Evolutionary conservation across 2,113 vertebrate species (phyloP), one percentile per base, ranked within the genome.

Genomic region (Microtus oregoni): DNA sequence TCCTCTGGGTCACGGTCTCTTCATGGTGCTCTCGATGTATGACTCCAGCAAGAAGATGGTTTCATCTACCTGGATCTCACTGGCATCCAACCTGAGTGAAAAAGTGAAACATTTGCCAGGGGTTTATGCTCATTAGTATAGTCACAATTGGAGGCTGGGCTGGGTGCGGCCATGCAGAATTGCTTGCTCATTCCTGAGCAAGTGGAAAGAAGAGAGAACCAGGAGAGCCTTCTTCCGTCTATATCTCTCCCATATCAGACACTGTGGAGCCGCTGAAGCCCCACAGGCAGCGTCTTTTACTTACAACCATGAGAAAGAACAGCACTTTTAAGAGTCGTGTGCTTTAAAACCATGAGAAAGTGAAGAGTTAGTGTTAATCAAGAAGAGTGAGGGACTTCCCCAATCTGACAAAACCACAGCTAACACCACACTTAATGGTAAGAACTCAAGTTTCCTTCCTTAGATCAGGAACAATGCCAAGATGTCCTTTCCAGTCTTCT

Each of bases 1-100:
- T 78, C 86, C 83, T 61, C 52, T 77, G 61, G 47, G 81, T 98
- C 97, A 98, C 2, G 63, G 76, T 93, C 78, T 98, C 97, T 95
- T 98, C 76, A 97, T 13, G n/a, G 98, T 98, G 97, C 98, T 98
- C 79, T 92, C 98, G 13, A 99, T 94, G 97, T 99, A 99, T 0
- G 99, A 99, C 91, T 99, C 99, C 68, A 99, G 96, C 26, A 99
- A 98, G 91, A 99, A 99, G 92, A 99, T 99, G 89, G 99, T 99
- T 98, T 99, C 99, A 47, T 99, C 99, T 28, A 99, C 99, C 93
- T 99, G 99, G 97, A 99, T 99, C 97, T 99, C 99, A 58, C 99
- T 99, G 86, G 99, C 99, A 82, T 99, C 99, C 77, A 99, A 97
- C 98, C 99, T 99, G 98, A 35, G 92, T 63, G 20, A 77, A 90